These are phyloP conservation scores for Tenebrio molitor DNA, from an alignment of 1,140 invertebrate genomes.

Conservation along the genomic window DNA sequence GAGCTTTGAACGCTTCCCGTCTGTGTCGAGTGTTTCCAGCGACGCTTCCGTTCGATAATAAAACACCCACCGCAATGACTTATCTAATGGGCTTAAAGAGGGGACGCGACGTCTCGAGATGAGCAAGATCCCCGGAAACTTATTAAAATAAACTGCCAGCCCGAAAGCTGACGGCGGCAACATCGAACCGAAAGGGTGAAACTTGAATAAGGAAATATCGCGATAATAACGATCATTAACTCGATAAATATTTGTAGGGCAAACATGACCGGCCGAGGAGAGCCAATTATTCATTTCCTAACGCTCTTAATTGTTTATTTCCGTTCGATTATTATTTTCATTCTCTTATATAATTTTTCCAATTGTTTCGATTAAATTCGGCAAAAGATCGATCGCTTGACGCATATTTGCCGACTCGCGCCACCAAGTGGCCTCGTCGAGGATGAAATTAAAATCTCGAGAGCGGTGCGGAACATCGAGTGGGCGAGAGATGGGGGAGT, in stretches of 20 bases:
- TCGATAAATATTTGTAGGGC: conserved; percentile 43
- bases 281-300: conserved; percentile 42
- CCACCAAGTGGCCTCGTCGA: conserved; percentile 42
- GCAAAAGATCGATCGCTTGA: too few species aligned
- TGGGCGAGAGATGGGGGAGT: conserved; percentile 40
- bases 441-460: conserved; percentile 50
- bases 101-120: conserved; percentile 16
- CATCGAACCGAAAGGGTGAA: conserved; percentile 46
- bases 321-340: not conserved
- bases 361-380: conserved; percentile 27
- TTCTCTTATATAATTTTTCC: too few species aligned
- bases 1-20: conserved; percentile 15
- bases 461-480: conserved; percentile 44
- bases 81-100: conserved; percentile 21
- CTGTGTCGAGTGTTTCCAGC: not conserved
- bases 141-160: conserved; percentile 45
- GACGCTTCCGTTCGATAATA: conserved; percentile 12
- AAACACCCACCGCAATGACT: conserved; percentile 9
- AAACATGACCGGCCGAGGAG: conserved; percentile 43
- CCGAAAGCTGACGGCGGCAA: conserved; percentile 43
- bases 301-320: conserved; percentile 20
- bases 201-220: conserved; percentile 48
- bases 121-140: conserved; percentile 30
- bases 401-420: conserved; percentile 45
- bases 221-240: conserved; percentile 47